Percentiles rank a stretch among this genome's conserved stretches.
phyloP scores from a whole-genome alignment of 2,797 vertebrate species.

The Halcyon smyrnensis region DNA sequence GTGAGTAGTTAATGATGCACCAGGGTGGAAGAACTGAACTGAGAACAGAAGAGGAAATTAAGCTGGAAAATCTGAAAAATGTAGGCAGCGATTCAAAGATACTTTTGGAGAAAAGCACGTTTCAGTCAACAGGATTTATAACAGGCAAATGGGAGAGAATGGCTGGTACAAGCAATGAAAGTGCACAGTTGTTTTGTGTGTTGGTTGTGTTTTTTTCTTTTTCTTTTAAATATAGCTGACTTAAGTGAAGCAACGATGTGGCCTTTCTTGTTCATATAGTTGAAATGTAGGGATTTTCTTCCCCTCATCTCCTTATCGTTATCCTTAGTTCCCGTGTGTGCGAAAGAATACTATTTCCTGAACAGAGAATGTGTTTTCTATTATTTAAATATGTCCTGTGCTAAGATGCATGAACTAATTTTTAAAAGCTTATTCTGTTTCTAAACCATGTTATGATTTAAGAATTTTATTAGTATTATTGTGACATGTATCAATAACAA shows the following conservation, averaged over 20 bases:
- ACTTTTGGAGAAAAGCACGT: not conserved
- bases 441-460: not conserved
- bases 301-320: not conserved
- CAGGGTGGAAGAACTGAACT: not conserved
- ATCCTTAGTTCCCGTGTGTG: not conserved
- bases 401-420: not conserved
- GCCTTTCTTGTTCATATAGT: not conserved
- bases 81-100: not conserved
- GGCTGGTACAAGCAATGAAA: accelerated
- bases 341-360: not conserved
- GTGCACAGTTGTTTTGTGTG: not conserved
- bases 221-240: not conserved
- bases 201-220: not conserved
- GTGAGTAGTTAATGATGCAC: slow-evolving; percentile 28
- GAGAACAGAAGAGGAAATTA: not conserved
- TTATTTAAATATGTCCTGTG: not conserved
- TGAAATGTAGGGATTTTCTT: accelerated
- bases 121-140: not conserved
- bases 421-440: not conserved
- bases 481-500: not conserved
- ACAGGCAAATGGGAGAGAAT: not conserved
- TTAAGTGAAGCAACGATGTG: not conserved
- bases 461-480: not conserved
- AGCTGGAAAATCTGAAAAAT: slow-evolving; percentile 28
- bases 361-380: not conserved